A percentile compares a stretch with the other conserved stretches of the same genome.
These are phyloP conservation scores for Sesia apiformis DNA, from an alignment of 2,888 invertebrate species.

Conservation along the genomic window DNA sequence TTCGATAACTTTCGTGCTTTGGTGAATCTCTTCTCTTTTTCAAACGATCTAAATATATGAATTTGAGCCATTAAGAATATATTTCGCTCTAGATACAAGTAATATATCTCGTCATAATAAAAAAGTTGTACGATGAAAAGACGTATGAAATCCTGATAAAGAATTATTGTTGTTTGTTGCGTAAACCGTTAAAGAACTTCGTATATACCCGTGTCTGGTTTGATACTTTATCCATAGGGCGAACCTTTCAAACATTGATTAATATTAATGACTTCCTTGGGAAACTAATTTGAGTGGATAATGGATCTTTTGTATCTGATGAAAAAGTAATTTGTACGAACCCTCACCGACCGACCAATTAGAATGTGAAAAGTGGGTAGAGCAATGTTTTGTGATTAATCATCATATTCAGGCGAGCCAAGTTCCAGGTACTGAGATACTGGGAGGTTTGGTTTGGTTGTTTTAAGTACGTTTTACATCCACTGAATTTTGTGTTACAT, in stretches of 20 bases:
- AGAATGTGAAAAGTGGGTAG: conserved; percentile 41
- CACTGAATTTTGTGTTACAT: too few species aligned
- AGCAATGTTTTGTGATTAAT: conserved; percentile 39
- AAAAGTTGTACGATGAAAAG: too few species aligned
- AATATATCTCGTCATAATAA: too few species aligned
- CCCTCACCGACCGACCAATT: conserved; percentile 39
- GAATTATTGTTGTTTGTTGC: background rate
- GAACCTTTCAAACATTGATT: conserved; percentile 59
- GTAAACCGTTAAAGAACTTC: background rate
- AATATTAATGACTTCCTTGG: conserved; percentile 65
- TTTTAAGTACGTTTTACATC: too few species aligned
- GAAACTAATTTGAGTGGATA: conserved; percentile 68
- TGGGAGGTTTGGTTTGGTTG: conserved; percentile 33
- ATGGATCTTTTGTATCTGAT: conserved; percentile 64
- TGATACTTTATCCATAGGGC: background rate
- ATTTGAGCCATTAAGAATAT: too few species aligned
- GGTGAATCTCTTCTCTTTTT: too few species aligned
- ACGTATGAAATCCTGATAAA: too few species aligned
- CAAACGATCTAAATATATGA: too few species aligned
- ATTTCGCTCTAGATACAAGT: too few species aligned
- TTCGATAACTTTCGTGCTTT: too few species aligned
- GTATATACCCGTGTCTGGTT: background rate
- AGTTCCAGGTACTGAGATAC: conserved; percentile 20
- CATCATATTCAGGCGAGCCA: conserved; percentile 19
- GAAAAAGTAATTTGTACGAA: conserved; percentile 61